Percentiles rank a stretch among this genome's conserved stretches.
Conservation (phyloP, 2,797 vertebrate species). For the Myotis daubentonii region DNA sequence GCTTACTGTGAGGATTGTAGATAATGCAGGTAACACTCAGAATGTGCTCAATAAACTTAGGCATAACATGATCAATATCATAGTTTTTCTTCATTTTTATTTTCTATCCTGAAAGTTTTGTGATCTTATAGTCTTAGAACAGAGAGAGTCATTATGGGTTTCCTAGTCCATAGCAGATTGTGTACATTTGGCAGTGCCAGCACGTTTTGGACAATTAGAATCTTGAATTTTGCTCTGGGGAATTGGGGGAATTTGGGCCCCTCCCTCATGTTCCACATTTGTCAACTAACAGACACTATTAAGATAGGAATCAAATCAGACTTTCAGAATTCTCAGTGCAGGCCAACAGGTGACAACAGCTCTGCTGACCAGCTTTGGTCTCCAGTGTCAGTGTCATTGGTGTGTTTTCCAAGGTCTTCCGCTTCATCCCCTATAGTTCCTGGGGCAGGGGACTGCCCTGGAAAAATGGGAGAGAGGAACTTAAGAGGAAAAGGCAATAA, state of each 20-base stretch:
- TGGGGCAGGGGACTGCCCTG: not conserved
- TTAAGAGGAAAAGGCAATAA: constrained; percentile 37
- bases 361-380: constrained; percentile 13
- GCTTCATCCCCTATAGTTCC: not conserved
- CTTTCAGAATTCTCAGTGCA: constrained; percentile 29
- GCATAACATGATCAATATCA: not conserved
- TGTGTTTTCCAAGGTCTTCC: not conserved
- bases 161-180: not conserved
- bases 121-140: constrained; percentile 37
- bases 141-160: not conserved
- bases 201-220: not conserved
- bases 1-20: not conserved
- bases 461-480: not conserved
- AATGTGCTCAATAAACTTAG: constrained; percentile 5
- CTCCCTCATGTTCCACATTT: not conserved
- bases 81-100: constrained; percentile 50
- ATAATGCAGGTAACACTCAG: not conserved
- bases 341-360: not conserved
- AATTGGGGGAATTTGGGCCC: not conserved
- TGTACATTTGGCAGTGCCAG: not conserved
- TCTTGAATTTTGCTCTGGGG: not conserved
- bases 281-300: not conserved
- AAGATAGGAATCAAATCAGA: constrained; percentile 46
- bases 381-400: not conserved
- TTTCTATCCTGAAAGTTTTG: constrained; percentile 33